Conservation (phyloP, 2,113 vertebrate genomes). For the Gyps fulvus region DNA sequence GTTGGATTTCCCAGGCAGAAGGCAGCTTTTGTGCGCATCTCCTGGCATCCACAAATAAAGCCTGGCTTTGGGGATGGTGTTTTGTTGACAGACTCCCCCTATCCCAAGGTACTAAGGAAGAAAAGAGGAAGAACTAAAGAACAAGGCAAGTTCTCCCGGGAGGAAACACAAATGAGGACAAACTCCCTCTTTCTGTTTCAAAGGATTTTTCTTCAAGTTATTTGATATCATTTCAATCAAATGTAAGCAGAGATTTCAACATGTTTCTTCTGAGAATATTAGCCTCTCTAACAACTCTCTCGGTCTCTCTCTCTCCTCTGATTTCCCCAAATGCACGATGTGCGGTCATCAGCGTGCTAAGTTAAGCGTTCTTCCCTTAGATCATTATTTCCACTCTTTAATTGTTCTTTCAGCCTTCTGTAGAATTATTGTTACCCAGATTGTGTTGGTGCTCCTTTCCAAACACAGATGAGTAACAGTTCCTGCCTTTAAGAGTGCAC, state of each 20-base stretch:
- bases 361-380: conserved; percentile 40
- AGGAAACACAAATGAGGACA: conserved; percentile 1
- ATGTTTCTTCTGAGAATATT: neutral
- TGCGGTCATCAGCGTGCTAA: neutral
- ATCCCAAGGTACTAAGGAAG: neutral
- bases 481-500: conserved; percentile 54
- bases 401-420: conserved; percentile 59
- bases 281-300: neutral
- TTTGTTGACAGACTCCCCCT: neutral
- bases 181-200: neutral
- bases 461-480: conserved; percentile 64
- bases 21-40: neutral
- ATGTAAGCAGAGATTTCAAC: neutral
- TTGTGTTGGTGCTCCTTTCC: conserved; percentile 31
- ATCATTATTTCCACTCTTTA: conserved; percentile 56
- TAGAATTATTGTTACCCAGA: conserved; percentile 44
- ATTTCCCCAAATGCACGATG: neutral
- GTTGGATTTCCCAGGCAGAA: neutral
- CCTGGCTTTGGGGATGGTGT: neutral
- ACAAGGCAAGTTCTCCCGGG: neutral
- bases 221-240: neutral
- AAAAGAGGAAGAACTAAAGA: neutral
- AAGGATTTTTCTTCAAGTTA: conserved; percentile 19
- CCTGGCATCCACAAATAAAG: neutral
- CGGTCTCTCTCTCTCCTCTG: neutral